A percentile compares a stretch with the other conserved stretches of the same genome.
These are phyloP conservation scores for Epinephelus lanceolatus DNA, from an alignment of 2,113 vertebrate genomes.

Conservation along the genomic window DNA sequence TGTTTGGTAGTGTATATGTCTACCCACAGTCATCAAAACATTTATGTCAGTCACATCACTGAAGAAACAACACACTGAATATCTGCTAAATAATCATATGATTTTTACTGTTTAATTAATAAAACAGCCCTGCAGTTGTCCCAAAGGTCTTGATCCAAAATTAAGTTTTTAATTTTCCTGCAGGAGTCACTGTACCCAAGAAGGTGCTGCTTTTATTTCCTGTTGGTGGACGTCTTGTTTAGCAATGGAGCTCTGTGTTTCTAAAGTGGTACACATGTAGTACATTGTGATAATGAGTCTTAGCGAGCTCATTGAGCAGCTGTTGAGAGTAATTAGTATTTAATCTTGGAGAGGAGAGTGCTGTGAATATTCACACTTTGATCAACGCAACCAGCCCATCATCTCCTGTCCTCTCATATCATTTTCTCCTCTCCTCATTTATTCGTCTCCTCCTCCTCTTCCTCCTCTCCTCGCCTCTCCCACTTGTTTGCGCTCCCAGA, in stretches of 20 bases:
- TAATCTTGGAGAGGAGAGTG: constrained; percentile 73
- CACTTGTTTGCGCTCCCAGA: constrained; percentile 57
- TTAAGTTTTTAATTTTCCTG: constrained; percentile 34
- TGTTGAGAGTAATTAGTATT: constrained; percentile 82
- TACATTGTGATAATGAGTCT: constrained; percentile 78
- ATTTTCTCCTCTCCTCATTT: constrained; percentile 60
- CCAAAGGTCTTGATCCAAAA: constrained; percentile 17
- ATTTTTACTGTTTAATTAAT: constrained; percentile 20
- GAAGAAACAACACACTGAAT: constrained; percentile 1
- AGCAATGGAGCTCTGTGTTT: constrained; percentile 55
- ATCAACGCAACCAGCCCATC: constrained; percentile 69
- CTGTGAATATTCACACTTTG: constrained; percentile 80
- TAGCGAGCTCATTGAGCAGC: constrained; percentile 76
- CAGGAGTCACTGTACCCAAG: constrained; percentile 9
- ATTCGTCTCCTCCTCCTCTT: constrained; percentile 53
- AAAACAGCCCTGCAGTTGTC: not conserved
- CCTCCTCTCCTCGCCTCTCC: constrained; percentile 22
- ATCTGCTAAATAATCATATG: constrained; percentile 16
- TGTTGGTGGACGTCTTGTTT: constrained; percentile 54
- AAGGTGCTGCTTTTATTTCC: constrained; percentile 52
- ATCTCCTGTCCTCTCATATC: constrained; percentile 66
- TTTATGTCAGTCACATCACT: not conserved
- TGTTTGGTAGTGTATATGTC: no score
- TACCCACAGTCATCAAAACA: not conserved
- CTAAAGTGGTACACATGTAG: constrained; percentile 77